Evolutionary conservation across 1,140 invertebrate species (phyloP).

Genomic region (Cyrtorhinus lividipennis): DNA sequence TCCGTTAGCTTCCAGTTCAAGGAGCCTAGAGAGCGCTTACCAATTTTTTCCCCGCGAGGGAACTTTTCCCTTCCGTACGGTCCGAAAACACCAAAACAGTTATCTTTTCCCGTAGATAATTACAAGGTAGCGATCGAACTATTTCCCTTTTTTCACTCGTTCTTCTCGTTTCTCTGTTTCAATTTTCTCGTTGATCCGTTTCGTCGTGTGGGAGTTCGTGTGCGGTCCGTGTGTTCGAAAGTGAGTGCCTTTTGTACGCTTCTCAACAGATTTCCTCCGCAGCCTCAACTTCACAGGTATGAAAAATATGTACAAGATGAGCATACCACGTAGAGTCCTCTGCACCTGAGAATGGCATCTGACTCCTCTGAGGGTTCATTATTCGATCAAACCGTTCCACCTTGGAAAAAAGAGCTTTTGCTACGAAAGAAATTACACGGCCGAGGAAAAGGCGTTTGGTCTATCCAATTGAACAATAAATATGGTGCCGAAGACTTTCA

Average conservation of each 20-base stretch:
- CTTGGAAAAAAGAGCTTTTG: conserved; percentile 61
- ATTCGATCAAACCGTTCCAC: conserved; percentile 32
- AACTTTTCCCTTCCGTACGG: background rate
- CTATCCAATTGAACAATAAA: conserved; percentile 4
- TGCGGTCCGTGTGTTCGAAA: background rate
- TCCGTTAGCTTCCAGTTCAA: no score
- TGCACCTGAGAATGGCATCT: conserved; percentile 1
- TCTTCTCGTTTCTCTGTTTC: no score
- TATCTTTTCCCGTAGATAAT: background rate
- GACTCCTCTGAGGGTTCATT: background rate
- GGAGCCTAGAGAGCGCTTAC: background rate
- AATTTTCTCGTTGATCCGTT: background rate
- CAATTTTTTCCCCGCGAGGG: background rate
- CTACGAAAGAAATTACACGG: conserved; percentile 37
- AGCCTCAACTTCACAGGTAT: background rate
- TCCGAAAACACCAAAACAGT: background rate
- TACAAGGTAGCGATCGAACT: background rate
- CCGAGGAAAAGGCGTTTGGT: conserved; percentile 7
- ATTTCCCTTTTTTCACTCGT: background rate
- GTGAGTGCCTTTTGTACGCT: background rate
- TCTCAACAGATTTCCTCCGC: background rate
- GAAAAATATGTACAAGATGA: conserved; percentile 27
- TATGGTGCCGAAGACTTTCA: conserved; percentile 6
- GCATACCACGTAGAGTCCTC: conserved; percentile 24
- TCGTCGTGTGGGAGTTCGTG: background rate